Base-by-base conservation (phyloP, 2,888 invertebrate species). In the Eudemis profundana region DNA sequence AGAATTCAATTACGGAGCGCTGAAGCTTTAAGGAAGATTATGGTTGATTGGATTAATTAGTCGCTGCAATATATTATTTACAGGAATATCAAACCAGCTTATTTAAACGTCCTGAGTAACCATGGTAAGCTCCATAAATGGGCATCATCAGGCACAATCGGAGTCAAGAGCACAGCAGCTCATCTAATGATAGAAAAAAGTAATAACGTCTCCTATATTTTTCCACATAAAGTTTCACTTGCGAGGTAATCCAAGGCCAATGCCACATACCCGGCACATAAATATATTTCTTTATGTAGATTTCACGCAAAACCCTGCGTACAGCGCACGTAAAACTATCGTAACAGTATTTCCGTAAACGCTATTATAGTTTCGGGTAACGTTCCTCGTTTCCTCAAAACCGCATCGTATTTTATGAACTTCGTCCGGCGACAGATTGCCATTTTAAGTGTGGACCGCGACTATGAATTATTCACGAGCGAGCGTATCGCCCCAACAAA, bases 401-500 rank as follows among this genome's bases (percentile, higher is more conserved):
- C 78, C 78, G 73, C 78, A 75, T 70, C 74, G 66, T 74, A 70
- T 82, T 84, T 84, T 82, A 83, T 78, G 78, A 79, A 74, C 71
- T 73, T 72, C 76, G 72, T 68, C 70, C 75, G 66, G 70, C 78
- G 79, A 84, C 82, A 85, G 85, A 86, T 86, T 86, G 85, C 78
- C 78, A 81, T 84, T 86, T 85, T 83, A 82, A 86, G 83, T 82
- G 81, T 78, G 84, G 81, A 80, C 81, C 81, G 79, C 72, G 61
- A 76, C 71, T 79, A 85, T 87, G 86, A 86, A 87, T 87, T 76
- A 87, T 87, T 87, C 85, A 88, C 69, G 77, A 78, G 73, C 74
- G 75, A 33, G 64, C 53, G 65, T 51, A 60, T 60, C 38, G 60
- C 40, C 36, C 44, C 57, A 57, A 65, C 65, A 65, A 65, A 65